phyloP scores from a whole-genome alignment of 2,113 vertebrate species.

The Myocastor coypus region DNA sequence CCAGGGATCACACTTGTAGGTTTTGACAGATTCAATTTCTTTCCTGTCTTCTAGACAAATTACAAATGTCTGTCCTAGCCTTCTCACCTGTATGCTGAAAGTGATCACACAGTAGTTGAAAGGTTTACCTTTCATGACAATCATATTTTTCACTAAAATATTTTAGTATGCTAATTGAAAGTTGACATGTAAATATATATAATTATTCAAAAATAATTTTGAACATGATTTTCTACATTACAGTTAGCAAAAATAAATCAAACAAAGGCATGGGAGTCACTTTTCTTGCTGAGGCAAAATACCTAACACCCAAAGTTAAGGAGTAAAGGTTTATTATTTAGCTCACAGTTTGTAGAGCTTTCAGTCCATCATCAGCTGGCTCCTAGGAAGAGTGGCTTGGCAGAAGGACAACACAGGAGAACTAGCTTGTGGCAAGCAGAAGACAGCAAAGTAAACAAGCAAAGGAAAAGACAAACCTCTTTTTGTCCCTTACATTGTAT shows the following conservation, averaged over 20 bases:
- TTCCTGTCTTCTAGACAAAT: constrained; percentile 14
- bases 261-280: not conserved
- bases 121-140: not conserved
- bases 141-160: constrained; percentile 32
- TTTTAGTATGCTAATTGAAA: not conserved
- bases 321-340: not conserved
- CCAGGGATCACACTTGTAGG: not conserved
- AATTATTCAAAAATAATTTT: not conserved
- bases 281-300: not conserved
- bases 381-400: not conserved
- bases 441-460: not conserved
- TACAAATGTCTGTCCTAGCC: constrained; percentile 44
- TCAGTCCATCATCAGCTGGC: not conserved
- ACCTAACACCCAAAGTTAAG: not conserved
- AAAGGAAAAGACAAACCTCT: not conserved
- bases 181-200: not conserved
- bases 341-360: not conserved
- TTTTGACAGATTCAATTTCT: not conserved
- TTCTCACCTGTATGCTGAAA: not conserved
- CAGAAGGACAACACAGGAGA: not conserved
- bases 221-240: constrained; percentile 3
- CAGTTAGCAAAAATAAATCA: not conserved
- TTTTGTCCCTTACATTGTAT: not conserved
- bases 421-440: not conserved
- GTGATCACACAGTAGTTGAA: not conserved